These are phyloP conservation scores for Clarias batrachus DNA, from an alignment of 2,113 vertebrate species.

Conservation along the genomic window DNA sequence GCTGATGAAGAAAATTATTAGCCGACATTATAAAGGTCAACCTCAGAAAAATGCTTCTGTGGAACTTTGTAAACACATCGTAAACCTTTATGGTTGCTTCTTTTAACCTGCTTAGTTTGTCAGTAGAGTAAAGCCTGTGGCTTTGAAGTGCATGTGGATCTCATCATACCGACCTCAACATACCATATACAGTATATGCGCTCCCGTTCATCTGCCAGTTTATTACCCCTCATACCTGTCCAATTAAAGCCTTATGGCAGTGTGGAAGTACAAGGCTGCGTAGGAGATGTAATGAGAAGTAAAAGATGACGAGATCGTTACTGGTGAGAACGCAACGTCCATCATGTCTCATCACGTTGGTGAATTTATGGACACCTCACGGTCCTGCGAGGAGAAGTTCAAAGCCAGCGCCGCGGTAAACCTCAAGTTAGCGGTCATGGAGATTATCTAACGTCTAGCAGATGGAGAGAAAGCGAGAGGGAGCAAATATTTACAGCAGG, in stretches of 20 bases:
- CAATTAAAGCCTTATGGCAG: constrained; percentile 25
- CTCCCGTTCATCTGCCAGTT: not conserved
- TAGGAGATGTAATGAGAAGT: not conserved
- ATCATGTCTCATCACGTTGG: not conserved
- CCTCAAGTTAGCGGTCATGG: constrained; percentile 10
- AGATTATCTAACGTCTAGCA: constrained; percentile 38
- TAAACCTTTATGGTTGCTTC: constrained; percentile 28
- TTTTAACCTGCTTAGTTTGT: not conserved
- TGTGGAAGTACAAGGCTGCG: not conserved
- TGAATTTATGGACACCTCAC: constrained; percentile 45
- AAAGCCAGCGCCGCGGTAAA: constrained; percentile 38
- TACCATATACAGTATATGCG: not conserved
- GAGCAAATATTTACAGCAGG: not conserved
- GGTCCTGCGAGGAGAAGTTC: constrained; percentile 39
- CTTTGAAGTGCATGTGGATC: constrained; percentile 43
- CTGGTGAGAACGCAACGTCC: constrained; percentile 33
- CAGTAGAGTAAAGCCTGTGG: not conserved
- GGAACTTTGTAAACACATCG: constrained; percentile 9
- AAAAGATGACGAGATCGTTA: constrained; percentile 27
- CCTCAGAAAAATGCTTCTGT: not conserved
- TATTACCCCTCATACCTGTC: constrained; percentile 26
- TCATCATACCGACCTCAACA: not conserved
- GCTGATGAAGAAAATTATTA: not conserved
- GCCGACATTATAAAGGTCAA: not conserved
- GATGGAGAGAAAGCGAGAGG: constrained; percentile 34